These are phyloP conservation scores for Fragum fragum DNA, from an alignment of 2,888 invertebrate species.

Conservation along the genomic window DNA sequence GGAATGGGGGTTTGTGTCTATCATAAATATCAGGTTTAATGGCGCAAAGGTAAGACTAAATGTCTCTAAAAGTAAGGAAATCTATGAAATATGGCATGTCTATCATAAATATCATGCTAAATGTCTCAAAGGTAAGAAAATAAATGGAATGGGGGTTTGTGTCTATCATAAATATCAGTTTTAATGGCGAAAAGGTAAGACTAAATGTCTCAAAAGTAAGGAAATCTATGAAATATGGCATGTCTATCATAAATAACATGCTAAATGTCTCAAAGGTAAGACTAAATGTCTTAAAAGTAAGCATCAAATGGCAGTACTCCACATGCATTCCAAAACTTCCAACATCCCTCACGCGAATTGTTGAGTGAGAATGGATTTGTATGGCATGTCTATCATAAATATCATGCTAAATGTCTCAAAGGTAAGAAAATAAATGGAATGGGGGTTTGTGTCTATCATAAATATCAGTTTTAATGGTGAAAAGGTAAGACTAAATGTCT, in stretches of 20 bases:
- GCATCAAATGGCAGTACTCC: conserved; percentile 93
- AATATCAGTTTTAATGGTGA: conserved; percentile 97
- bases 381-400: conserved; percentile 98
- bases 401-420: conserved; percentile 96
- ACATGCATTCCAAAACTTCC: conserved; percentile 95
- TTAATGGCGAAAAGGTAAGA: no score
- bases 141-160: no score
- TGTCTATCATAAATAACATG: no score
- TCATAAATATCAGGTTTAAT: conserved; percentile 97
- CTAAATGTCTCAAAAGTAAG: no score
- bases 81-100: no score
- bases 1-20: conserved; percentile 91
- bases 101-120: no score
- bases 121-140: no score
- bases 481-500: conserved; percentile 92
- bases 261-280: no score
- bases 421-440: conserved; percentile 89
- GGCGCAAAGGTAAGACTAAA: conserved; percentile 94
- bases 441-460: conserved; percentile 93
- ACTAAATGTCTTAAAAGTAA: conserved; percentile 77
- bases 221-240: no score
- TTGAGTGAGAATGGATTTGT: conserved; percentile 99
- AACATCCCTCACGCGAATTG: conserved; percentile 98
- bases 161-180: no score
- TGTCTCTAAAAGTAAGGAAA: no score